phyloP scores from a whole-genome alignment of 2,797 vertebrate species.

The Paguma larvata region DNA sequence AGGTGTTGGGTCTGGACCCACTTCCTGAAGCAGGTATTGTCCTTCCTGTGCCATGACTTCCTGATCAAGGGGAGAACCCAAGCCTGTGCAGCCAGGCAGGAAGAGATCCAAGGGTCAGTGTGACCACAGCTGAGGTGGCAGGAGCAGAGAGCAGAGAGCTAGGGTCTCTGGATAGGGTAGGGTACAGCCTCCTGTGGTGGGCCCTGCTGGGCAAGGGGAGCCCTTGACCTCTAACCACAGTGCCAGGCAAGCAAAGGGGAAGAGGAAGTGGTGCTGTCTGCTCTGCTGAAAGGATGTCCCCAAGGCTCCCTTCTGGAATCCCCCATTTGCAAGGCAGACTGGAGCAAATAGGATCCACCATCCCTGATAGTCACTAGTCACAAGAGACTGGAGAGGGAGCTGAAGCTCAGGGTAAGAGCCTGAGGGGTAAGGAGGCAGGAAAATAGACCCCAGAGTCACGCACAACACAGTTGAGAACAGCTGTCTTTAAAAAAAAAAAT shows the following conservation, averaged over 20 bases:
- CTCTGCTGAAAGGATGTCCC: background rate
- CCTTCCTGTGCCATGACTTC: slow-evolving; percentile 44
- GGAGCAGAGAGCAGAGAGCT: background rate
- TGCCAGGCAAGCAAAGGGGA: slow-evolving; percentile 39
- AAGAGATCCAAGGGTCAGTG: background rate
- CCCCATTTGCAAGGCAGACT: background rate
- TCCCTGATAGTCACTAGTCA: slow-evolving; percentile 14
- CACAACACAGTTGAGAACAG: background rate
- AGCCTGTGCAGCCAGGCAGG: background rate
- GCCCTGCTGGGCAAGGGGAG: background rate
- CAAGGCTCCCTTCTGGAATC: slow-evolving; percentile 30
- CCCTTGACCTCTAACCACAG: slow-evolving; percentile 36
- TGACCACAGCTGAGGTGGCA: background rate
- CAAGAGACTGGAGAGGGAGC: background rate
- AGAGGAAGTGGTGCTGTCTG: slow-evolving; percentile 46
- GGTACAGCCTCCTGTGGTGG: background rate
- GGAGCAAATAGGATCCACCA: background rate
- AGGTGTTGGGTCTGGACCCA: background rate
- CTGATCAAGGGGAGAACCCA: background rate
- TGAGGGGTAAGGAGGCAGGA: background rate
- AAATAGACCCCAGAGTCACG: slow-evolving; percentile 39
- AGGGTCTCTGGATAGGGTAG: background rate
- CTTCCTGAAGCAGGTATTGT: slow-evolving; percentile 24
- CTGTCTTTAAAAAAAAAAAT: background rate
- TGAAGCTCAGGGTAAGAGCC: background rate